Base-by-base conservation (phyloP, 2,888 invertebrate genomes). In the Agrenia bidenticulata region DNA sequence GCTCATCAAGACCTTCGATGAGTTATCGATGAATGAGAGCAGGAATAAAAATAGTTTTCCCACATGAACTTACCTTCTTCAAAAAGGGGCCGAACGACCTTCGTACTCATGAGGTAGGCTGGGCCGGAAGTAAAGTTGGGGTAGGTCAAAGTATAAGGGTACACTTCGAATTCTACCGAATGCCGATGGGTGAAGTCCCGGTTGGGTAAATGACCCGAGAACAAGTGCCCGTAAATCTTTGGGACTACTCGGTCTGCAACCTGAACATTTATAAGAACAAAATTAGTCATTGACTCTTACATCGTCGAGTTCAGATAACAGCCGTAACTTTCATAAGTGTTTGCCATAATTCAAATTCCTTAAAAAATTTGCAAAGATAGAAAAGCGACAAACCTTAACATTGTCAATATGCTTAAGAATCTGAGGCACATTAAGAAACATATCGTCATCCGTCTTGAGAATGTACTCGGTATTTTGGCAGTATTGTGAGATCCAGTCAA, bases 381-480 rank as follows among this genome's bases (percentile, higher is more conserved):
- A 37, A 54, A 26, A 27, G 2, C 41, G 13, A 49, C 54, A 15
- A 51, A 69, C 70, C 64, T 62, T 32, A n/a, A 67, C 56, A 45
- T 54, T 64, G n/a, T 59, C 2, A 26, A 70, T 70, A 42, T 67
- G 57, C 5, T 63, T 37, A 11, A 70, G 37, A 5, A 70, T 39
- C 32, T 45, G 21, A 19, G 70, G 70, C 2, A 70, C 59, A 59
- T 70, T 70, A 11, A 70, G 62, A 55, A 70, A 70, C 0, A 70
- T 65, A 41, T 70, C 70, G 53, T 67, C 70, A 45, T 70, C 70
- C 23, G 70, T 70, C 49, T 70, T 70, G 26, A 70, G 53, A 58
- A 67, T 61, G 42, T 65, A 70, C 37, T 41, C 50, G 17, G 67
- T 63, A 41, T 61, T 49, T 19, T 26, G 41, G 41, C 67, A 67